Evolutionary conservation across 2,888 invertebrate species (phyloP).

Genomic region (Ryuthela nishihirai): DNA sequence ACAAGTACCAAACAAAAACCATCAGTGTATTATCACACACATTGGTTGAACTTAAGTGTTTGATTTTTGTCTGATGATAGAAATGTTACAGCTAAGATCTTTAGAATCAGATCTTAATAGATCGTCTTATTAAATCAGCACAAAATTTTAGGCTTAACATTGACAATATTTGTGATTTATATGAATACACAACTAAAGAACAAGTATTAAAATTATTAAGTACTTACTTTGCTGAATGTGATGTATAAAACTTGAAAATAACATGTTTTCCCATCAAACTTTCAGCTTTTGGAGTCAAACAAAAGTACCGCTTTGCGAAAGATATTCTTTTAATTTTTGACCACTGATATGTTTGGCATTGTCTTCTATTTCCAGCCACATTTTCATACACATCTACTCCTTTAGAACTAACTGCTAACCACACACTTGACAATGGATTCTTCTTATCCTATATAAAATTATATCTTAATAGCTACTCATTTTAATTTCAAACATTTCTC

Average conservation of each 20-base stretch:
- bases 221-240: conserved; percentile 15
- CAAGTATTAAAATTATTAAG: not conserved
- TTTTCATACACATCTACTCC: conserved; percentile 38
- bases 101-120: too few species aligned
- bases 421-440: conserved; percentile 23
- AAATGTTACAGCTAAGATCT: too few species aligned
- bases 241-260: conserved; percentile 31
- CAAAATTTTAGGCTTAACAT: too few species aligned
- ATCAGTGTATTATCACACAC: too few species aligned
- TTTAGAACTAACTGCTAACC: conserved; percentile 24
- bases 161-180: not conserved
- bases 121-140: too few species aligned
- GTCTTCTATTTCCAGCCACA: conserved; percentile 17
- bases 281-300: conserved; percentile 28
- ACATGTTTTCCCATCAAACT: conserved; percentile 28
- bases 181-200: not conserved
- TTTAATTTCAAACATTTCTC: too few species aligned
- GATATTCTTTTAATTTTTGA: conserved; percentile 33
- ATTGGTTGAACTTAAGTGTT: too few species aligned
- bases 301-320: conserved; percentile 35
- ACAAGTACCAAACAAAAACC: too few species aligned
- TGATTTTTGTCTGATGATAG: too few species aligned
- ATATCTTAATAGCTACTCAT: too few species aligned
- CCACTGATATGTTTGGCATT: conserved; percentile 34
- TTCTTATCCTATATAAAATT: conserved; percentile 27